A percentile compares a stretch with the other conserved stretches of the same genome.
Conservation (phyloP, 2,113 vertebrate species). For the Castor canadensis region DNA sequence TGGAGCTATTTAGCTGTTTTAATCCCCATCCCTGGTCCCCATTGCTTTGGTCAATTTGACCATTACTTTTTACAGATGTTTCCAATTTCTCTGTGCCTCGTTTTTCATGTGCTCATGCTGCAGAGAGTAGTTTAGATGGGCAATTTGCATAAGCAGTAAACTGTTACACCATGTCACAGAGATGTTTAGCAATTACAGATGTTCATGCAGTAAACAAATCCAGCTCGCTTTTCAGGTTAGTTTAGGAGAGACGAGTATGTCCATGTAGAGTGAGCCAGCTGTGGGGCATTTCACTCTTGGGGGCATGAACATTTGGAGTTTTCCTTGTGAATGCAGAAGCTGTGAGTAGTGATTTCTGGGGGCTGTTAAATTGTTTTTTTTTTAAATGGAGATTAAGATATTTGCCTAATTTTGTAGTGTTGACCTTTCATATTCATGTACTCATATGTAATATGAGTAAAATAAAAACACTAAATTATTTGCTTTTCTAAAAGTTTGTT, state of each 20-base stretch:
- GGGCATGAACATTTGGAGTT: slow-evolving; percentile 17
- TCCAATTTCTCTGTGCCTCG: slow-evolving; percentile 79
- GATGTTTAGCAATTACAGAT: slow-evolving; percentile 77
- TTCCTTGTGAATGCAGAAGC: slow-evolving; percentile 59
- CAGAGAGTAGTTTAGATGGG: slow-evolving; percentile 73
- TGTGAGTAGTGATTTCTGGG: slow-evolving; percentile 46
- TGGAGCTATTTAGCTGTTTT: slow-evolving; percentile 70
- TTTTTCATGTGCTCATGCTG: slow-evolving; percentile 77
- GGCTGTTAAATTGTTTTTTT: slow-evolving; percentile 3
- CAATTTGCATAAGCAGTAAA: slow-evolving; percentile 74
- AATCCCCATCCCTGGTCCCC: neutral
- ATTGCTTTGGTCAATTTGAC: slow-evolving; percentile 64
- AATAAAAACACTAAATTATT: slow-evolving; percentile 55
- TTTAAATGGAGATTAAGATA: slow-evolving; percentile 53
- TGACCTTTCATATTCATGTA: slow-evolving; percentile 19
- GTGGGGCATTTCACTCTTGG: slow-evolving; percentile 52
- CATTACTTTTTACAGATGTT: slow-evolving; percentile 81
- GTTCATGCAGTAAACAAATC: slow-evolving; percentile 68
- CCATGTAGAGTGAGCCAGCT: slow-evolving; percentile 45
- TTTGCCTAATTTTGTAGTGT: slow-evolving; percentile 9
- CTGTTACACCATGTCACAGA: slow-evolving; percentile 73
- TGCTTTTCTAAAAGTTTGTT: slow-evolving; percentile 65
- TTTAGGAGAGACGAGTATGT: slow-evolving; percentile 51
- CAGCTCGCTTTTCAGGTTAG: slow-evolving; percentile 74
- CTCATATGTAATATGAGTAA: slow-evolving; percentile 43